These are phyloP conservation scores for Spea bombifrons DNA, from an alignment of 2,113 vertebrate genomes.

Conservation along the genomic window DNA sequence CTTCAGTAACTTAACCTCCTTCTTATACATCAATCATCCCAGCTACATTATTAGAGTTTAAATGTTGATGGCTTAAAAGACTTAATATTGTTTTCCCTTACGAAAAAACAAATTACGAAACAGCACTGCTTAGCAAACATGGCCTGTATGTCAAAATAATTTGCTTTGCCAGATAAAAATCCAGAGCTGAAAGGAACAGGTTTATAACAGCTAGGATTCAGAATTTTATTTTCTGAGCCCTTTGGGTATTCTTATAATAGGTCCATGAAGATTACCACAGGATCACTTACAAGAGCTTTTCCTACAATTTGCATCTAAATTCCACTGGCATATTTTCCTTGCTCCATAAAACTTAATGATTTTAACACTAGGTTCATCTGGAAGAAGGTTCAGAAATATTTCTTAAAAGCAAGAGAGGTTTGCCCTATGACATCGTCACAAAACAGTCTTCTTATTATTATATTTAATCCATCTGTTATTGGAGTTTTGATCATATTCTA, in stretches of 20 bases:
- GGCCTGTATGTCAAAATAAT: slow-evolving; percentile 26
- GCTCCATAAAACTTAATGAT: slow-evolving; percentile 47
- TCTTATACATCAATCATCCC: too few species aligned
- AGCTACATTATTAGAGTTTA: too few species aligned
- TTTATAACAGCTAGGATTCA: slow-evolving; percentile 28
- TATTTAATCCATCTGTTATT: too few species aligned
- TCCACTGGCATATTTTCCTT: slow-evolving; percentile 44
- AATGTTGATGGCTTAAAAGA: too few species aligned
- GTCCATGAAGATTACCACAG: slow-evolving; percentile 41
- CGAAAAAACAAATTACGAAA: slow-evolving; percentile 1
- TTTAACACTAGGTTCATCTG: slow-evolving; percentile 43
- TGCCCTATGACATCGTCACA: too few species aligned
- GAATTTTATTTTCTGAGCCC: slow-evolving; percentile 39
- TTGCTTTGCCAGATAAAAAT: slow-evolving; percentile 30
- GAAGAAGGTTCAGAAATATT: slow-evolving; percentile 16
- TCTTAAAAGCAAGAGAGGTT: background rate
- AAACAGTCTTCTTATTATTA: too few species aligned
- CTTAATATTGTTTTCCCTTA: too few species aligned
- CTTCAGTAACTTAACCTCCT: too few species aligned
- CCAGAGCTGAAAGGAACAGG: slow-evolving; percentile 25
- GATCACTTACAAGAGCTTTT: slow-evolving; percentile 47
- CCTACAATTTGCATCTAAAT: slow-evolving; percentile 43
- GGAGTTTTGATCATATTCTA: too few species aligned
- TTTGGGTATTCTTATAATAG: slow-evolving; percentile 32
- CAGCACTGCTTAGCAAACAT: slow-evolving; percentile 3